Evolutionary conservation across 2,113 vertebrate species (phyloP).

Genomic region (Nycticryphes semicollaris): DNA sequence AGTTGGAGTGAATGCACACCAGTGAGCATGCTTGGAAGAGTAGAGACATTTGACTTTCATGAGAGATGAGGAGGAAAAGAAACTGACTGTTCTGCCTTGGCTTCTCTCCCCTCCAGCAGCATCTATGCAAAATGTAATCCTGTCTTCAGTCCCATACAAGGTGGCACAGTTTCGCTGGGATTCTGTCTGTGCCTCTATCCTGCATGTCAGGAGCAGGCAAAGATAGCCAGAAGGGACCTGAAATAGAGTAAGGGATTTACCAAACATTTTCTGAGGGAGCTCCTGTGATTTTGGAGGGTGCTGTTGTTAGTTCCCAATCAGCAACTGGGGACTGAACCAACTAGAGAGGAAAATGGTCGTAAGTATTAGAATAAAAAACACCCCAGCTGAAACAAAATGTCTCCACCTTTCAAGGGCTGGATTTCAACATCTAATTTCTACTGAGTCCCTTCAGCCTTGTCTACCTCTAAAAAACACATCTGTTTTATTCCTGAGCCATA

Average conservation of each 20-base stretch:
- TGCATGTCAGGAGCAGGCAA: background rate
- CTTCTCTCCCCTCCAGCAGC: background rate
- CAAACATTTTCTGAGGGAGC: background rate
- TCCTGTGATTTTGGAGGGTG: background rate
- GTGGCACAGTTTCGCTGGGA: background rate
- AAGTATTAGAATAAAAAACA: background rate
- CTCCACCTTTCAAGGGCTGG: background rate
- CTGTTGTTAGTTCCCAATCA: background rate
- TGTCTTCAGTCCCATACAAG: background rate
- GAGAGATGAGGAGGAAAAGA: background rate
- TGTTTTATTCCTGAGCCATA: background rate
- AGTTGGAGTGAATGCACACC: background rate
- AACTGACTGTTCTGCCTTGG: background rate
- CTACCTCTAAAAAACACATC: background rate
- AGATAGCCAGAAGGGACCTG: background rate
- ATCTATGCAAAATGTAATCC: background rate
- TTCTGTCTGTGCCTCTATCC: background rate
- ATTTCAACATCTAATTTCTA: background rate
- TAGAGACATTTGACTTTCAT: constrained; percentile 23
- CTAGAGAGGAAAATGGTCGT: background rate
- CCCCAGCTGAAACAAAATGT: accelerated
- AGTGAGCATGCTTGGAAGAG: background rate
- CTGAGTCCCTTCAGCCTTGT: background rate
- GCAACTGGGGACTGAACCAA: background rate
- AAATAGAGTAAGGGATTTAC: background rate